Conservation (phyloP, 2,113 vertebrate species). For the Pipa parva region DNA sequence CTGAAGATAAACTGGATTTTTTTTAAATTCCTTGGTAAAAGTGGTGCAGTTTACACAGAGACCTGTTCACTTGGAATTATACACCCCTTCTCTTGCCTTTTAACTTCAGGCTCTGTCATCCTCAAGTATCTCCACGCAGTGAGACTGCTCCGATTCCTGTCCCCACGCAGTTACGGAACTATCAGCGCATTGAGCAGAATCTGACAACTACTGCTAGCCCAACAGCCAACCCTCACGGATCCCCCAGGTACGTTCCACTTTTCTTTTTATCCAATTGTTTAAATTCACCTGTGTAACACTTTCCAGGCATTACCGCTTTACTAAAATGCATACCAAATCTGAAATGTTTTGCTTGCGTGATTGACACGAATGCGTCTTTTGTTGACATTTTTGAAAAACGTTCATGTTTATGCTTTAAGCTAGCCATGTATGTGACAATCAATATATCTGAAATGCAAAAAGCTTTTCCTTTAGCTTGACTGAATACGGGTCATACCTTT, state of each 20-base stretch:
- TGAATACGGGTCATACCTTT: no score
- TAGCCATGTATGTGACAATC: no score
- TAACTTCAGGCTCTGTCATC: slow-evolving; percentile 72
- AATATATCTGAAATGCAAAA: no score
- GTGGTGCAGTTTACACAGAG: slow-evolving; percentile 37
- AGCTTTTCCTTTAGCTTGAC: no score
- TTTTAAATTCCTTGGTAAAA: neutral
- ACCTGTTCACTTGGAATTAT: no score
- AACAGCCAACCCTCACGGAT: slow-evolving; percentile 72
- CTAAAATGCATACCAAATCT: no score
- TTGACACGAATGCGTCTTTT: no score
- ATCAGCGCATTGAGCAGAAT: slow-evolving; percentile 95
- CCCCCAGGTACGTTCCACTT: slow-evolving; percentile 76
- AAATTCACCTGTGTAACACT: neutral
- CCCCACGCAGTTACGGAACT: slow-evolving; percentile 92
- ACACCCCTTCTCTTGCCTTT: slow-evolving; percentile 40
- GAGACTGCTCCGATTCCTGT: slow-evolving; percentile 91
- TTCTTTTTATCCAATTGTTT: neutral
- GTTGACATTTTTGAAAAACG: no score
- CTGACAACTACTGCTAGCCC: slow-evolving; percentile 78
- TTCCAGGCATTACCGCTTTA: neutral
- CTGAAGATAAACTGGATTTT: neutral
- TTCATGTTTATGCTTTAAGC: no score
- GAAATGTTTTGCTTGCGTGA: no score
- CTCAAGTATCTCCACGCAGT: slow-evolving; percentile 74